Base-by-base conservation (phyloP, 1,140 invertebrate genomes). In the Amyelois transitella region DNA sequence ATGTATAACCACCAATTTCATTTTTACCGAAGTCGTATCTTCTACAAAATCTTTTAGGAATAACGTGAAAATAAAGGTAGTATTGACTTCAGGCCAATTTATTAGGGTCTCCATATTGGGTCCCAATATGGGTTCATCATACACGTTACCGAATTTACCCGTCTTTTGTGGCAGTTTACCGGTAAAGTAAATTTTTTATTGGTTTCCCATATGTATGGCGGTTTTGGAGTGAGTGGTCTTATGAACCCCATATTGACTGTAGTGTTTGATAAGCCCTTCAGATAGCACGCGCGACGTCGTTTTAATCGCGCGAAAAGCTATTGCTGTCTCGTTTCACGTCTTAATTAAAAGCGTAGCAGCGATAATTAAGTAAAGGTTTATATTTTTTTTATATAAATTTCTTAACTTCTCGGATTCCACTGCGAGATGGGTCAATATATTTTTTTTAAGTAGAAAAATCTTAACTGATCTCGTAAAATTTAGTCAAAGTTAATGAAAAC, bases 31-130 rank as follows among this genome's bases (percentile, higher is more conserved):
- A 38, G 12, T 38, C 32, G 32, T 38, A 38, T 38, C 12, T 38
- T 38, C 0, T 38, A 38, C 8, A 8, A 38, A 38, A 38, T 38
- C n/a, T 38, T 38, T 14, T 38, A 38, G n/a, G 17, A 38, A 38
- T 38, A 38, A 38, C 32, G 5, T 38, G 32, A 22, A 49, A 22
- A 49, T 24, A 21, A 10, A 20, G 47, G n/a, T 7, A 12, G 1
- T 32, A 24, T 51, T 51, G 49, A 51, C 50, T 51, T n/a, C 14
- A 53, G 51, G 51, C 25, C 51, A 53, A 53, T 53, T 53, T 53
- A 53, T 53, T 44, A 25, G 43, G 51, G 51, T 53, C 14, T 7
- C 21, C 14, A 43, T 51, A 43, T 20, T 49, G 28, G 18, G 18
- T 45, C 18, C 43, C 43, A 45, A 18, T 28, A 51, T 25, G 47